Evolutionary conservation across 2,888 invertebrate genomes (phyloP).

Genomic region (Eurois occulta): DNA sequence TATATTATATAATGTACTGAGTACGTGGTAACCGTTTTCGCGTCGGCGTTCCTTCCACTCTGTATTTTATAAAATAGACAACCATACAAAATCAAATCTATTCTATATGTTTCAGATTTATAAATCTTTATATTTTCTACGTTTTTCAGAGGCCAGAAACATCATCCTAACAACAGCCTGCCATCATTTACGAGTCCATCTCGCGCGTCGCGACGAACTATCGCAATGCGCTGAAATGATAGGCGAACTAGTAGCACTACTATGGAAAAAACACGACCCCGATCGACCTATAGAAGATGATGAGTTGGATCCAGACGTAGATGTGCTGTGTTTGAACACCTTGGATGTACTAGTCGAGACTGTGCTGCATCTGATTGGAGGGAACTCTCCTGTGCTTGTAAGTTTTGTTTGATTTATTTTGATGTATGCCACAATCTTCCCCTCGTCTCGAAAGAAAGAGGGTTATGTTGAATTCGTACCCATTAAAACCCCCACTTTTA

Average conservation of each 20-base stretch:
- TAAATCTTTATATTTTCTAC: background rate
- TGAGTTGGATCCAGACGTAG: constrained; percentile 93
- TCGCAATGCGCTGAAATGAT: constrained; percentile 96
- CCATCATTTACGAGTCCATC: constrained; percentile 95
- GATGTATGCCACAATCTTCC: background rate
- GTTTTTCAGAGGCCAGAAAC: constrained; percentile 94
- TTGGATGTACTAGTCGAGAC: constrained; percentile 96
- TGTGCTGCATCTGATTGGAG: constrained; percentile 95
- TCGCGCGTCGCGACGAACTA: constrained; percentile 95
- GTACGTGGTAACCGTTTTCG: no score
- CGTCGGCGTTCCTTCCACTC: no score
- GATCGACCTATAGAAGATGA: constrained; percentile 85
- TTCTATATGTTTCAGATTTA: no score
- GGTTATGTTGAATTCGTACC: background rate
- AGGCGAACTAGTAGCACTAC: constrained; percentile 93
- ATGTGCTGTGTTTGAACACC: constrained; percentile 94
- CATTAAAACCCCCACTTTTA: background rate
- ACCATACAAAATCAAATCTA: no score
- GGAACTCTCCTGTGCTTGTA: constrained; percentile 93
- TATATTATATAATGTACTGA: no score
- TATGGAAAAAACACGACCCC: constrained; percentile 89
- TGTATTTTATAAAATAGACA: no score
- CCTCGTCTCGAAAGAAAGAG: background rate
- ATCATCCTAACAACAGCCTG: constrained; percentile 95
- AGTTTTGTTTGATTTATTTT: constrained; percentile 49